phyloP scores from a whole-genome alignment of 2,888 invertebrate genomes.

The Neoscelio sp. region DNA sequence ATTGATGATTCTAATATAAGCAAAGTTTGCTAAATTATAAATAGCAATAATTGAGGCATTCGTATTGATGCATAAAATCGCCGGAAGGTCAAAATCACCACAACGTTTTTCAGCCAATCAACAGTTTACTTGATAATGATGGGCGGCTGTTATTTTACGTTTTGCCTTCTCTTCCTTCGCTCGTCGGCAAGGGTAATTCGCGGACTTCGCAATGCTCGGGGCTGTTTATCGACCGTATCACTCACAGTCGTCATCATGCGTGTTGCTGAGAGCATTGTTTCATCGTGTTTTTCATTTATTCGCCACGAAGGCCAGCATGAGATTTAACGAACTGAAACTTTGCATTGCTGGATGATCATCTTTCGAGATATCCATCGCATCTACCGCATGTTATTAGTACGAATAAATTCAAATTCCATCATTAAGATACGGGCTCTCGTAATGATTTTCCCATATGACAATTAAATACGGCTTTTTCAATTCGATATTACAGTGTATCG shows the following conservation, averaged over 20 bases:
- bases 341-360: slow-evolving; percentile 56
- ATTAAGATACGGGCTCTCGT: slow-evolving; percentile 23
- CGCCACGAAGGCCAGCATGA: slow-evolving; percentile 62
- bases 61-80: slow-evolving; percentile 55
- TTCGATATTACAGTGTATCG: slow-evolving; percentile 18
- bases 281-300: slow-evolving; percentile 59
- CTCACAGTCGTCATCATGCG: slow-evolving; percentile 66
- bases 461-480: not conserved
- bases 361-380: slow-evolving; percentile 37
- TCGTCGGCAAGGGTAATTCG: slow-evolving; percentile 68
- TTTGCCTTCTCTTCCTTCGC: slow-evolving; percentile 66
- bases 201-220: slow-evolving; percentile 62
- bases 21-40: slow-evolving; percentile 28
- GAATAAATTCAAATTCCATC: slow-evolving; percentile 12
- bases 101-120: slow-evolving; percentile 60
- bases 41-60: slow-evolving; percentile 41
- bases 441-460: slow-evolving; percentile 11
- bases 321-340: slow-evolving; percentile 51
- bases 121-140: slow-evolving; percentile 64
- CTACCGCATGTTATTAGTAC: slow-evolving; percentile 47
- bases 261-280: slow-evolving; percentile 62
- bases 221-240: slow-evolving; percentile 68
- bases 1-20: slow-evolving; percentile 5
- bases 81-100: slow-evolving; percentile 63
- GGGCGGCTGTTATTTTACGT: slow-evolving; percentile 64